Evolutionary conservation across 2,888 invertebrate genomes (phyloP), one percentile per base, ranked within the genome.

Genomic region (Lycocerus yunnanus): DNA sequence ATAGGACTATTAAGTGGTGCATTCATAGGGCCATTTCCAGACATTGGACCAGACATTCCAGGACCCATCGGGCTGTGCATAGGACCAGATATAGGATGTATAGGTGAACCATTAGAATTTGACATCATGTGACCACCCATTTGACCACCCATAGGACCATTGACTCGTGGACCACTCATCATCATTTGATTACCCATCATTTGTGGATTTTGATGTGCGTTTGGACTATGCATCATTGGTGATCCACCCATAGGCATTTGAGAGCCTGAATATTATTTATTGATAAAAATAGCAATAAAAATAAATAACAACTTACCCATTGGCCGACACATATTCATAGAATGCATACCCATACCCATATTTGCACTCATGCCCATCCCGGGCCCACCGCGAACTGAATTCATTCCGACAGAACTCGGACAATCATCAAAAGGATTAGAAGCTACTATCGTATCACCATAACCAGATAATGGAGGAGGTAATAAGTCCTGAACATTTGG

Each of bases 341-440:
- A 82, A 78, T 82, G 92, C 89, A 93, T 92, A 76, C 89, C 91
- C 92, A 93, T 92, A 15, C 84, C 83, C 84, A 86, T 86, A 71
- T 80, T 83, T 8, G 83, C 82, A 15, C 85, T 84, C 85, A 87
- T 85, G 3, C 85, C 86, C 85, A 86, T 86, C 5, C 82, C 85
- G 60, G 84, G 82, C 15, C 83, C 82, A 76, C 81, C 83, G 66
- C 86, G 81, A 24, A 84, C 83, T 81, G 85, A 84, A 79, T 81
- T 84, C 81, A 87, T 85, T 78, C 84, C 86, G 68, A 87, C 84
- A 65, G 83, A 84, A 80, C 84, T 91, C 67, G 95, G 95, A 70
- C 95, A 94, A 86, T 97, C 97, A 88, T 97, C 97, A 86, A 97
- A 97, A 58, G 97, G 97, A 88, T 97, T 97, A 78, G 96, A 96